These are phyloP conservation scores for Clunio marinus DNA, from an alignment of 2,888 invertebrate genomes.

Conservation along the genomic window DNA sequence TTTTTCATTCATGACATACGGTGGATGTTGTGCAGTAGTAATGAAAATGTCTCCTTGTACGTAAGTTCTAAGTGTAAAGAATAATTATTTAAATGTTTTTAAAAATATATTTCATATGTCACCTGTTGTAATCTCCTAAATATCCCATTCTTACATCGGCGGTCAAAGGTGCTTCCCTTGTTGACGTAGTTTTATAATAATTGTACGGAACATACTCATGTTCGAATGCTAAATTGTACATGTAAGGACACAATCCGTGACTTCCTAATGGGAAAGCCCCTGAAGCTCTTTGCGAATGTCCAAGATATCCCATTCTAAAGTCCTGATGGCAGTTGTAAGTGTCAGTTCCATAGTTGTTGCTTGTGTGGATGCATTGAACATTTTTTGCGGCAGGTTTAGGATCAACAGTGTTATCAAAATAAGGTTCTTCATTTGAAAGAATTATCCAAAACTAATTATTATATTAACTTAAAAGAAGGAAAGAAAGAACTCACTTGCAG, in stretches of 20 bases:
- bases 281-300: constrained; percentile 3
- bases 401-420: background rate
- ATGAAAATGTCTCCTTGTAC: background rate
- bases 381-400: background rate
- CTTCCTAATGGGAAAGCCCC: background rate
- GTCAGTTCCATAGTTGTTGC: constrained; percentile 1
- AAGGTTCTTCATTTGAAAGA: too few species aligned
- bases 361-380: constrained; percentile 22
- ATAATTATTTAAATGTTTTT: background rate
- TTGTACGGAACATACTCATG: constrained; percentile 46
- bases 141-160: background rate
- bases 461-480: too few species aligned
- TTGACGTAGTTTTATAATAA: constrained; percentile 42
- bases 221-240: constrained; percentile 48
- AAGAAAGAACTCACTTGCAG: background rate
- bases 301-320: constrained; percentile 41
- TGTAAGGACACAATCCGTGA: constrained; percentile 44
- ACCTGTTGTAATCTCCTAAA: background rate
- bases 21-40: background rate
- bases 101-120: background rate
- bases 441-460: too few species aligned
- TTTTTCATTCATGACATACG: too few species aligned
- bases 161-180: background rate
- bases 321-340: constrained; percentile 7
- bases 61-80: background rate